These are phyloP conservation scores for Mixornis gularis DNA, from an alignment of 2,113 vertebrate species.

Conservation along the genomic window DNA sequence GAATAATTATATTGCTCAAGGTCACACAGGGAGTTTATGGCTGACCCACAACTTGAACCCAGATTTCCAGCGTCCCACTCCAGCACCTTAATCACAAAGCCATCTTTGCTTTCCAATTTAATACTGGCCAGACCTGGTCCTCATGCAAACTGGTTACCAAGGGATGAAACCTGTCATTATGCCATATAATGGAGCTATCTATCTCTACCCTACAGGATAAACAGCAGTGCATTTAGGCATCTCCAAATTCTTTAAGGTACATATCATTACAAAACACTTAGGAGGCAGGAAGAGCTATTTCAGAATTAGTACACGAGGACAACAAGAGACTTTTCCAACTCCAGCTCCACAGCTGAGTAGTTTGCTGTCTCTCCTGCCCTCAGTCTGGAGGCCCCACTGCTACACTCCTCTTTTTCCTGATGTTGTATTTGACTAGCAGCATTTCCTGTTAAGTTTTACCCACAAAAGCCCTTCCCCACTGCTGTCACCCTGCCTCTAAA, in stretches of 20 bases:
- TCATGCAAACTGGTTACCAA: constrained; percentile 34
- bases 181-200: constrained; percentile 17
- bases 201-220: constrained; percentile 49
- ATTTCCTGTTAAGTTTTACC: neutral
- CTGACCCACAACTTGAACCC: constrained; percentile 60
- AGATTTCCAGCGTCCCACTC: constrained; percentile 52
- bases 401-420: neutral
- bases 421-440: neutral
- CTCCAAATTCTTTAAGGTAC: neutral
- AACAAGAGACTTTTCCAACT: neutral
- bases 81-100: constrained; percentile 52
- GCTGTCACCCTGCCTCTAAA: neutral
- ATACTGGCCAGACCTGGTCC: constrained; percentile 59
- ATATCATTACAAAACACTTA: neutral
- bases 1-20: constrained; percentile 60
- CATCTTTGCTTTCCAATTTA: constrained; percentile 52
- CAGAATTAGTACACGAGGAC: neutral
- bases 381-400: neutral
- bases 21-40: constrained; percentile 55
- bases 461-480: neutral
- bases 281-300: neutral
- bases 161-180: constrained; percentile 31
- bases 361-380: neutral
- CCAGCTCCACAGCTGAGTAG: neutral
- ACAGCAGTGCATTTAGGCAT: constrained; percentile 20